Percentiles rank a stretch among this genome's conserved stretches.
Conservation (phyloP, 2,888 invertebrate species). For the Sinhomidia bicolor region DNA sequence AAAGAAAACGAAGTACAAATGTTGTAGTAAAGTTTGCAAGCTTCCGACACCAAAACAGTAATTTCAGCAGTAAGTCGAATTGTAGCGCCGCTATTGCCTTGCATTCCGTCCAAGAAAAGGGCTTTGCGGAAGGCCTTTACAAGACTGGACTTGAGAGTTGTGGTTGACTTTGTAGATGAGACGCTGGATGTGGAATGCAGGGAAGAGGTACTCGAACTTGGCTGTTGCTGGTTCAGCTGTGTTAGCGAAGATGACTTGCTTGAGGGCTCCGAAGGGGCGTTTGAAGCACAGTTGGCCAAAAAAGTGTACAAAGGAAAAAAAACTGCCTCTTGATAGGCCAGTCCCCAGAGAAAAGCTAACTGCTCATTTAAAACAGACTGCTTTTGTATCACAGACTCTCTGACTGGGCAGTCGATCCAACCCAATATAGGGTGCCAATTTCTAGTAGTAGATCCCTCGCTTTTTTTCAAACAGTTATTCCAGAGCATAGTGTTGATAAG, state of each 20-base stretch:
- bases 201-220: neutral
- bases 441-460: conserved; percentile 94
- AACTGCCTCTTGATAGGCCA: conserved; percentile 79
- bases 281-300: conserved; percentile 66
- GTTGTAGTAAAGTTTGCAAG: conserved; percentile 78
- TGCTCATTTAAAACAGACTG: conserved; percentile 87
- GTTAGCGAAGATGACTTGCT: conserved; percentile 2
- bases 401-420: conserved; percentile 93
- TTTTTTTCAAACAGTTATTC: conserved; percentile 90
- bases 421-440: conserved; percentile 99
- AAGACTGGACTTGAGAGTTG: conserved; percentile 63
- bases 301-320: conserved; percentile 75
- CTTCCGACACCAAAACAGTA: conserved; percentile 76
- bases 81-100: conserved; percentile 46
- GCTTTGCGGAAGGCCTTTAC: conserved; percentile 71
- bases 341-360: conserved; percentile 88
- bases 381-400: conserved; percentile 87
- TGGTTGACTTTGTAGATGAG: conserved; percentile 34
- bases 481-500: conserved; percentile 90
- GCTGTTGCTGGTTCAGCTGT: neutral
- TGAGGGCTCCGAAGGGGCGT: conserved; percentile 23
- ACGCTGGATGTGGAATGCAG: neutral
- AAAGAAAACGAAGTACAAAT: conserved; percentile 77
- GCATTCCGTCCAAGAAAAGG: conserved; percentile 64
- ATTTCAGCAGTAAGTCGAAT: conserved; percentile 73